Evolutionary conservation across 1,140 invertebrate genomes (phyloP), one percentile per base, ranked within the genome.

Genomic region (Eriosoma lanigerum): DNA sequence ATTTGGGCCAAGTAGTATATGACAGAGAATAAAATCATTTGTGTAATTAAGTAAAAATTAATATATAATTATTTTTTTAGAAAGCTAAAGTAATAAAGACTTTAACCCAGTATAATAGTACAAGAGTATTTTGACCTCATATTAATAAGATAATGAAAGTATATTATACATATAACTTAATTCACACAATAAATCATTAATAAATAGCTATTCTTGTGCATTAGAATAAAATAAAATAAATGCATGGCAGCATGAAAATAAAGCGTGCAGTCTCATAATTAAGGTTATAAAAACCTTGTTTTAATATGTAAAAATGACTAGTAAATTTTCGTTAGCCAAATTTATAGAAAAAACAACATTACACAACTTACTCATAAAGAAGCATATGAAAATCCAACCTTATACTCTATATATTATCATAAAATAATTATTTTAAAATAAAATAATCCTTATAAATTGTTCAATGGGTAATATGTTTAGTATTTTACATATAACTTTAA

Each of bases 251-350:
- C 24, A 72, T 72, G 46, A 46, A 72, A 62, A 58, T 60, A 1
- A 78, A 78, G 38, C 26, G 75, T 78, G 75, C 75, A 78, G 75
- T 78, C 75, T 78, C 62, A 78, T 78, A 76, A 56, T 62, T 60
- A 48, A 78, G 56, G 75, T 46, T 60, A 76, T 60, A 29, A 76
- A 10, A 72, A 72, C 72, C 56, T 26, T 0, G 8, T 62, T 56
- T 76, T 29, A 38, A 46, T 32, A 13, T 62, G 21, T 56, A 76
- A 56, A 70, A 60, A 78, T 78, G 75, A 78, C 75, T 78, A 78
- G 75, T 62, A 60, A 78, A 62, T 60, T 78, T 78, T 78, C 10
- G 17, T 78, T 62, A 32, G 21, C 21, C 46, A 52, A 70, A 68
- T 68, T 13, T 70, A 29, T 26, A 13, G 21, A 50, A 72, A 29